phyloP scores from a whole-genome alignment of 2,888 invertebrate genomes.

The Leptopilina myrica region DNA sequence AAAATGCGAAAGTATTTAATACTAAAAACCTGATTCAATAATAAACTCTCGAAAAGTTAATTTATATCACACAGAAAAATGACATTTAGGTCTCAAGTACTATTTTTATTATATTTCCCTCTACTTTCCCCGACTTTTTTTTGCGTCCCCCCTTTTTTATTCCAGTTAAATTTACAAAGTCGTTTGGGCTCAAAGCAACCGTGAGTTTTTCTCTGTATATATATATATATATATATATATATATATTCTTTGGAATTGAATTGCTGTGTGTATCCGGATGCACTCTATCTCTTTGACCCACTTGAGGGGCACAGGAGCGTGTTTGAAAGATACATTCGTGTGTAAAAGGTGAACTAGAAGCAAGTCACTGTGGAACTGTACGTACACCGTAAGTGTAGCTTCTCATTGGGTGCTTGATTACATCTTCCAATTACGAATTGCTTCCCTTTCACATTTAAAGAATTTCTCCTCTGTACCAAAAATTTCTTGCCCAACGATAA shows the following conservation, averaged over 20 bases:
- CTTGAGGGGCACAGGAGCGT: slow-evolving; percentile 14
- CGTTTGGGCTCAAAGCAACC: slow-evolving; percentile 12
- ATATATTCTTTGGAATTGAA: slow-evolving; percentile 30
- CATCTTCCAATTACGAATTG: slow-evolving; percentile 28
- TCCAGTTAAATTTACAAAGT: slow-evolving; percentile 9
- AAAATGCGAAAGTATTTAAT: no score
- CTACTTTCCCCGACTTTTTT: no score
- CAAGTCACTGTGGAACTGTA: background rate
- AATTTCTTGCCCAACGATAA: background rate
- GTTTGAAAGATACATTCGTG: slow-evolving; percentile 17
- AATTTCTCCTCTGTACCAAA: background rate
- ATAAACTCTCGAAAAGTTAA: background rate
- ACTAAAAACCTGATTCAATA: background rate
- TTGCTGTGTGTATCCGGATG: background rate
- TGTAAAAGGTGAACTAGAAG: slow-evolving; percentile 16
- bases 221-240: no score
- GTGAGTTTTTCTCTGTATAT: slow-evolving; percentile 9
- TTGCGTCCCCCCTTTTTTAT: background rate
- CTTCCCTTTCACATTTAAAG: background rate
- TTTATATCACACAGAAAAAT: background rate
- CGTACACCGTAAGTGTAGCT: background rate
- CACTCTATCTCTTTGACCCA: slow-evolving; percentile 35
- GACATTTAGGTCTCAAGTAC: background rate
- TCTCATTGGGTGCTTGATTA: slow-evolving; percentile 30
- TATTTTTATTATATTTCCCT: background rate